Evolutionary conservation across 2,888 invertebrate genomes (phyloP).

Genomic region (Dryococelus australis): DNA sequence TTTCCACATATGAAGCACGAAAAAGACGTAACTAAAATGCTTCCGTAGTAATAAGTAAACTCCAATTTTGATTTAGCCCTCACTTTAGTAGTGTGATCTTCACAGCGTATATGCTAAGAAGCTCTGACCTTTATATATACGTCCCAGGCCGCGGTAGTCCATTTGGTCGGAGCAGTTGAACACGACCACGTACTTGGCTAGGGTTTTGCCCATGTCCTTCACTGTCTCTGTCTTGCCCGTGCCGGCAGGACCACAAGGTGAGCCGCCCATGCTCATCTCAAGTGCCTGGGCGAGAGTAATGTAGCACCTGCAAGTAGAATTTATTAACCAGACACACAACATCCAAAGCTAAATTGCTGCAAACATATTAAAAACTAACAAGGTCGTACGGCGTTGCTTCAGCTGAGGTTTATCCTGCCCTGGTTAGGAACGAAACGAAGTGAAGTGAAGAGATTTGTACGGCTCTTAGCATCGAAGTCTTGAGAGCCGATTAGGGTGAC

Average conservation of each 20-base stretch:
- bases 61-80: no score
- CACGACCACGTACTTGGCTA: constrained; percentile 96
- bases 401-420: neutral
- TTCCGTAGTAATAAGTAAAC: no score
- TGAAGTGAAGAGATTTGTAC: no score
- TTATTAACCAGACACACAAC: neutral
- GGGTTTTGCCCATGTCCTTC: constrained; percentile 97
- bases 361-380: neutral
- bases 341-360: neutral
- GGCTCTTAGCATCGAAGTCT: no score
- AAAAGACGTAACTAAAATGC: no score
- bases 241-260: constrained; percentile 97
- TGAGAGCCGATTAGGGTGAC: no score
- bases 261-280: constrained; percentile 95
- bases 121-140: constrained; percentile 84
- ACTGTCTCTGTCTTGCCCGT: constrained; percentile 98
- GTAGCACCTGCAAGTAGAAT: constrained; percentile 76
- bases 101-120: no score
- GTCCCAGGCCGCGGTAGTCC: constrained; percentile 95
- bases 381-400: neutral
- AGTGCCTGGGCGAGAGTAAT: constrained; percentile 96
- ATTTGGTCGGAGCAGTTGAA: constrained; percentile 99
- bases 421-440: no score
- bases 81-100: no score
- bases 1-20: no score